phyloP scores from a whole-genome alignment of 2,113 vertebrate species.

The Chaetodon auriga region DNA sequence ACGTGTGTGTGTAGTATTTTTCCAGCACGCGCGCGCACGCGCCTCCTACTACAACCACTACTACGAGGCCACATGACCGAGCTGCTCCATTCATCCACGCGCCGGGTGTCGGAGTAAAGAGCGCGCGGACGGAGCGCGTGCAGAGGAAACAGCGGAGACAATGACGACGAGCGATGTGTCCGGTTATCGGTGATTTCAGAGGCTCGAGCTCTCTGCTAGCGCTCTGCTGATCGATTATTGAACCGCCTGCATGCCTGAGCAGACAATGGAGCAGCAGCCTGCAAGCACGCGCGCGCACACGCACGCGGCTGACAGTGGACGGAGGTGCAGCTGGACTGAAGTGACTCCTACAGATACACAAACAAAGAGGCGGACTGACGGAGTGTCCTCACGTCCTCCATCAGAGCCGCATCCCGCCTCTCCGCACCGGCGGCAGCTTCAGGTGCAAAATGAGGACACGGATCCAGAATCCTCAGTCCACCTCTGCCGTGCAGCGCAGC shows the following conservation, averaged over 20 bases:
- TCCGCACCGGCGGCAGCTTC: no score
- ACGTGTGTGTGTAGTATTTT: slow-evolving; percentile 27
- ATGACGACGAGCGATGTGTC: not conserved
- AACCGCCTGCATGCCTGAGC: slow-evolving; percentile 40
- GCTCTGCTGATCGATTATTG: slow-evolving; percentile 34
- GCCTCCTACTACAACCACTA: slow-evolving; percentile 27
- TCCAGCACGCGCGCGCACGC: slow-evolving; percentile 25
- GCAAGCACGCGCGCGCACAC: not conserved
- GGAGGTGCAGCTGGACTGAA: not conserved
- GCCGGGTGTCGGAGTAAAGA: slow-evolving; percentile 27
- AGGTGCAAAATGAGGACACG: slow-evolving; percentile 10
- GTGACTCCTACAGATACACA: not conserved
- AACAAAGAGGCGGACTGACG: not conserved
- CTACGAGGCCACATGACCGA: slow-evolving; percentile 44
- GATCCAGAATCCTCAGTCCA: slow-evolving; percentile 9
- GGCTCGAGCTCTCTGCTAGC: not conserved
- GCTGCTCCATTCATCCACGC: slow-evolving; percentile 33
- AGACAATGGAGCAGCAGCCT: slow-evolving; percentile 49
- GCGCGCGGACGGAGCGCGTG: slow-evolving; percentile 24
- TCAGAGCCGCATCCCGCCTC: no score
- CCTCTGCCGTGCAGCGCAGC: not conserved
- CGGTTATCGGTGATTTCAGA: not conserved
- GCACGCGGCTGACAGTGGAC: not conserved
- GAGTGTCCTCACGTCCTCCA: no score
- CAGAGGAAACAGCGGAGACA: not conserved